Evolutionary conservation across 2,888 invertebrate species (phyloP), one percentile per base, ranked within the genome.

Genomic region (Morinoia aosen): DNA sequence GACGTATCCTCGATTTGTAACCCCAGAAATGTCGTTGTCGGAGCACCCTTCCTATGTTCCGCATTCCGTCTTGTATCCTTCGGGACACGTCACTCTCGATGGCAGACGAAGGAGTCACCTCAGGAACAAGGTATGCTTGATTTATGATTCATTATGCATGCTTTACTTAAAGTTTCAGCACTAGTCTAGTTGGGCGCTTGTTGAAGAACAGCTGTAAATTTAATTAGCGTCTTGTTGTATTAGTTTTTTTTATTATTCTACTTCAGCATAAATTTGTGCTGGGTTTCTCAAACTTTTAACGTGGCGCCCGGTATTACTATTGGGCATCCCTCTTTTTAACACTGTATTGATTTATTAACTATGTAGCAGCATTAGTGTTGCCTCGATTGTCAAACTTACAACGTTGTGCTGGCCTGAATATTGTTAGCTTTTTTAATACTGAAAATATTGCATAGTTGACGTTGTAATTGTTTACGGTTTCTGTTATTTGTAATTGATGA

Each of bases 1-100:
- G 0, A 93, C 95, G 39, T 96, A 96, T 76, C 96, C 96, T 11
- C 96, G 96, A n/a, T 96, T 96, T 95, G 95, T 96, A 40, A 96
- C 96, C 91, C 96, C 96, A 0, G 96, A 96, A 58, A 93, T 95
- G 57, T 94, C 95, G 4, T 90, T 96, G 25, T 95, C 95, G 12
- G 96, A 96, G 64, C 96, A 96, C n/a, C 95, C 95, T 11, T 93
- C 95, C n/a, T 95, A 95, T 0, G 95, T 95, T 10, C 96, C 95
- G 40, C 95, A 88, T 88, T 94, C 95, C 61, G 64, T 95, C 64
- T 39, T 95, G 40, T 76, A 95, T 48, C 64, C 64, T 14, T 76
- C 88, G n/a, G 93, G 93, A 4, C 93, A 95, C 95, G 64, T 76
- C 95, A 95, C 95, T 57, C 58, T 58, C 33, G 88, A 58, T 88